Conservation (phyloP, 2,113 vertebrate species). For the Onychorhynchus coronatus region DNA sequence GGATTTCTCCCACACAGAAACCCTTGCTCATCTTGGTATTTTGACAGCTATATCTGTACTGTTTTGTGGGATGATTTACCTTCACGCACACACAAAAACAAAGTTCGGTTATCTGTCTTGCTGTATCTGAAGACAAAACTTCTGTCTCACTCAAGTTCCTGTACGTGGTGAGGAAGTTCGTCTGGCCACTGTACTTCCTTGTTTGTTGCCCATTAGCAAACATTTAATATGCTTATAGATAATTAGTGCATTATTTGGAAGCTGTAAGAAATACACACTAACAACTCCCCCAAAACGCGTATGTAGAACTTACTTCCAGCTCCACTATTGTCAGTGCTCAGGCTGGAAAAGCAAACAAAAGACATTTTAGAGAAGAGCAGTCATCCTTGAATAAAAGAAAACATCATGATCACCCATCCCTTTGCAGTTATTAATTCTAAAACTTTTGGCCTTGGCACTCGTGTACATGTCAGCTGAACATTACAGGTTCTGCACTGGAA, state of each 20-base stretch:
- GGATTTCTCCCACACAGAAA: not conserved
- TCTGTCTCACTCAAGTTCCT: not conserved
- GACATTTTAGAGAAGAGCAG: not conserved
- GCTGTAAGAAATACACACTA: not conserved
- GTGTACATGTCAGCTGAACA: not conserved
- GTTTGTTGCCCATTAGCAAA: not conserved
- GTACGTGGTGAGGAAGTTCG: not conserved
- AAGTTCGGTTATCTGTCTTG: not conserved
- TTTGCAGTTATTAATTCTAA: not conserved
- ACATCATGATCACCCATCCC: not conserved
- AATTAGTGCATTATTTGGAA: not conserved
- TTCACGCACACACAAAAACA: not conserved
- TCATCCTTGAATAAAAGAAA: not conserved
- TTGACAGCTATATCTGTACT: not conserved
- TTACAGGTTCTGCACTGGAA: not conserved
- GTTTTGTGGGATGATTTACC: not conserved
- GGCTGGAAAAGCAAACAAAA: slow-evolving; percentile 60
- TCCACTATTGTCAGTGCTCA: slow-evolving; percentile 39
- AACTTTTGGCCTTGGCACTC: not conserved
- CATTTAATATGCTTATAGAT: not conserved
- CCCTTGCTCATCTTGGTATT: not conserved
- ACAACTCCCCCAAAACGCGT: not conserved
- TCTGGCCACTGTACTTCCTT: not conserved
- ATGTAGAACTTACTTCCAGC: slow-evolving; percentile 74
- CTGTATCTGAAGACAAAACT: not conserved